These are phyloP conservation scores for Proterorhinus semilunaris DNA, from an alignment of 2,113 vertebrate genomes.

Conservation along the genomic window DNA sequence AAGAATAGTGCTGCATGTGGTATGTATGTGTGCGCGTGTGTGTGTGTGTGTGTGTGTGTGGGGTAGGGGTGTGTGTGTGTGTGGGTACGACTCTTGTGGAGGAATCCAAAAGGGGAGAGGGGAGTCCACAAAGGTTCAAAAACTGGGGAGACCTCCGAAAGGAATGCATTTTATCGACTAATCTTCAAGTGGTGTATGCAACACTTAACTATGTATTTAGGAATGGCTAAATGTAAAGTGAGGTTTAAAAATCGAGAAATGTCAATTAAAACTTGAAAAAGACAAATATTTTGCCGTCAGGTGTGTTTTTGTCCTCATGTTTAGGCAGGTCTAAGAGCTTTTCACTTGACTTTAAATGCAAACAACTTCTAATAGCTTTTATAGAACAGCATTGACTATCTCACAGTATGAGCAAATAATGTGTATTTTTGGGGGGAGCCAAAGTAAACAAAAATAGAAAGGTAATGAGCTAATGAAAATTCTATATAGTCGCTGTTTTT, in stretches of 20 bases:
- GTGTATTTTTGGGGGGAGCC: conserved; percentile 89
- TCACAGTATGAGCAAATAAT: conserved; percentile 79
- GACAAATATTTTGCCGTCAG: not conserved
- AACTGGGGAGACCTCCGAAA: conserved; percentile 46
- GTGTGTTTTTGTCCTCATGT: conserved; percentile 6
- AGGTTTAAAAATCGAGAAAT: not conserved
- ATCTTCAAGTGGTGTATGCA: conserved; percentile 45
- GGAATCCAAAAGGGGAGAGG: conserved; percentile 53
- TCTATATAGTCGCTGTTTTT: conserved; percentile 86
- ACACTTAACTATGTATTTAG: not conserved
- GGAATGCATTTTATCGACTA: conserved; percentile 24
- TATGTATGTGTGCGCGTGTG: conserved; percentile 15
- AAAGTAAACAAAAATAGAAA: conserved; percentile 94
- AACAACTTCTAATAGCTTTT: not conserved
- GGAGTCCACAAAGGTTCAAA: conserved; percentile 55
- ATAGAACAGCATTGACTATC: not conserved
- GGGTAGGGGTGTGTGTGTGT: conserved; percentile 9
- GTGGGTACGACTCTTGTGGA: conserved; percentile 46
- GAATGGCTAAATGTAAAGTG: not conserved
- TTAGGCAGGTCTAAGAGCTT: not conserved
- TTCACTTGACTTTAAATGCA: not conserved
- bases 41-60: conserved; percentile 21
- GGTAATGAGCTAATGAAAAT: conserved; percentile 89
- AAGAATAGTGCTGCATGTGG: conserved; percentile 41
- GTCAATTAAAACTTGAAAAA: not conserved